Evolutionary conservation across 2,888 invertebrate genomes (phyloP).

Genomic region (Leptarthrus brevirostris): DNA sequence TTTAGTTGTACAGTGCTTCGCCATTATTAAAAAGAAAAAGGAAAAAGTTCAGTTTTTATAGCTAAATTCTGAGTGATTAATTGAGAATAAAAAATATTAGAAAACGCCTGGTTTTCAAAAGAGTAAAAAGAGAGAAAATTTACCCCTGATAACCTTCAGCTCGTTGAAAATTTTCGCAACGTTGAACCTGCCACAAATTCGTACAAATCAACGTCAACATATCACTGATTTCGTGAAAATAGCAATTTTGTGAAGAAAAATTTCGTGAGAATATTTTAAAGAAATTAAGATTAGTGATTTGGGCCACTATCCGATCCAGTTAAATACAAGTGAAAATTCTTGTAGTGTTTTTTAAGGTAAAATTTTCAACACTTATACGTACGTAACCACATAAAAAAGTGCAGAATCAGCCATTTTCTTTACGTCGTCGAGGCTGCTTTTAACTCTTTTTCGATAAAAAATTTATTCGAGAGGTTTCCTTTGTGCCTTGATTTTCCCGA

Average conservation of each 20-base stretch:
- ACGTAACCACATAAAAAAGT: neutral
- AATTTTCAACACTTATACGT: neutral
- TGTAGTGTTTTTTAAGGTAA: conserved; percentile 11
- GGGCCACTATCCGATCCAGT: neutral
- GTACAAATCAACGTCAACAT: conserved; percentile 30
- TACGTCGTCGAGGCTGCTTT: neutral
- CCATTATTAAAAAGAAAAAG: conserved; percentile 6
- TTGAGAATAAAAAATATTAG: neutral
- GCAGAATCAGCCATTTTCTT: conserved; percentile 40
- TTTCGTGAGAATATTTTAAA: neutral
- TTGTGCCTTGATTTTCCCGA: neutral
- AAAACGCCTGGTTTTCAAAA: neutral
- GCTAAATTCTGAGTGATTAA: neutral
- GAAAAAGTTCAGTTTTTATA: neutral
- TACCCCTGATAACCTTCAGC: too few species aligned
- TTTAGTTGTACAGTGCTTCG: conserved; percentile 22
- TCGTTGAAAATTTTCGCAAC: too few species aligned
- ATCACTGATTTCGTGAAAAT: conserved; percentile 1
- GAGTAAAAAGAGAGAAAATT: neutral
- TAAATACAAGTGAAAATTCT: neutral
- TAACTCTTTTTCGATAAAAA: conserved; percentile 6
- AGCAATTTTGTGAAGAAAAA: neutral
- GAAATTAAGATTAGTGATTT: neutral
- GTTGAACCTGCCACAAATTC: conserved; percentile 24
- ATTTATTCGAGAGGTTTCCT: conserved; percentile 6